These are phyloP conservation scores for Porphyrio hochstetteri DNA, from an alignment of 2,113 vertebrate genomes.

Conservation along the genomic window DNA sequence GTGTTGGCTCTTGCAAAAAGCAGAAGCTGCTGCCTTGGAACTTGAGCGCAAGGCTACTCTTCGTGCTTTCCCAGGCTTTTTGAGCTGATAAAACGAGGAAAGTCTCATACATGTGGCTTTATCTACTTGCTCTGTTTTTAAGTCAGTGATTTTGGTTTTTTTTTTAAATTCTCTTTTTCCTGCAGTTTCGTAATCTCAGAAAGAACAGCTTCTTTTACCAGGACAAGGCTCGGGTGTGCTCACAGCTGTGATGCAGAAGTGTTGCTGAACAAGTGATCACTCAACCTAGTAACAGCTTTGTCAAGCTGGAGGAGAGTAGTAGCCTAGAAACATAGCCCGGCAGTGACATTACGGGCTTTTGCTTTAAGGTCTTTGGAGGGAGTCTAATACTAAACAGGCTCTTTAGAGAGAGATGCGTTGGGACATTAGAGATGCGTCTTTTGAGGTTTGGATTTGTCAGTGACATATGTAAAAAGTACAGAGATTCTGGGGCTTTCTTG, in stretches of 20 bases:
- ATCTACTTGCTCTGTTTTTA: neutral
- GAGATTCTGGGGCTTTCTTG: neutral
- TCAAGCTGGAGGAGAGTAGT: accelerated
- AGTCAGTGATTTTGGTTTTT: neutral
- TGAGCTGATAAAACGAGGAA: neutral
- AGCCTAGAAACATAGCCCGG: neutral
- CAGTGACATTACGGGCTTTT: neutral
- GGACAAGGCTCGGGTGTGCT: neutral
- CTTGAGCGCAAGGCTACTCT: neutral
- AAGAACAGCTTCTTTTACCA: neutral
- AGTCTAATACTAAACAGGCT: neutral
- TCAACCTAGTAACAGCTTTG: neutral
- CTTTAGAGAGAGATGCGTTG: neutral
- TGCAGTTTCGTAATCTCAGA: neutral
- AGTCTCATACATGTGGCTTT: neutral
- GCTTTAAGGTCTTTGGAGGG: neutral
- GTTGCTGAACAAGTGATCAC: neutral
- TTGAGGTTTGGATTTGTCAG: neutral
- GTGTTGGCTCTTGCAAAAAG: neutral
- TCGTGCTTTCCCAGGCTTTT: neutral
- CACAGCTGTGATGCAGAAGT: neutral
- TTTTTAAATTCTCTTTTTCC: too few relatives aligned
- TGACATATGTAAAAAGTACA: neutral
- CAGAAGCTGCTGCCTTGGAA: neutral
- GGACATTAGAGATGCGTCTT: neutral